Percentiles rank a stretch among this genome's conserved stretches.
Evolutionary conservation across 2,113 vertebrate species (phyloP).

Genomic region (Melanocharis versteri): DNA sequence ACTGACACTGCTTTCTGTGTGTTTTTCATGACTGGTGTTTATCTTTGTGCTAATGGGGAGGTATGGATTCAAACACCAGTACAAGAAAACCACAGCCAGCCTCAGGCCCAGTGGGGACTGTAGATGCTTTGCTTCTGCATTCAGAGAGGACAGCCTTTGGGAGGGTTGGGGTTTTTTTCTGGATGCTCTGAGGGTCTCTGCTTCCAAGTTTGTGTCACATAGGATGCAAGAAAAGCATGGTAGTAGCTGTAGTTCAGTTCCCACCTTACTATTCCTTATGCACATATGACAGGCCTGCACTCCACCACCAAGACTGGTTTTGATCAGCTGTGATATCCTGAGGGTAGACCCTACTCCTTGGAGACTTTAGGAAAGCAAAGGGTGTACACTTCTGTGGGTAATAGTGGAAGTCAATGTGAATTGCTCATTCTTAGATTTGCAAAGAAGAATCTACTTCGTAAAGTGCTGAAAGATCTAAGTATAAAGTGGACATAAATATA

Average conservation of each 20-base stretch:
- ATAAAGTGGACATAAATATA: neutral
- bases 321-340: neutral
- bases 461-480: neutral
- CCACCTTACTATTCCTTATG: neutral
- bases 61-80: neutral
- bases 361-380: neutral
- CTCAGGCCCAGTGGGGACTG: neutral
- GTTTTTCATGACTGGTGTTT: neutral
- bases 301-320: neutral
- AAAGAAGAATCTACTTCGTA: neutral
- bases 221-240: neutral
- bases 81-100: neutral
- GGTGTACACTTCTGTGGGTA: neutral
- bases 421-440: neutral
- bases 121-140: neutral
- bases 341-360: neutral
- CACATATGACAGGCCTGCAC: neutral
- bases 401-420: neutral
- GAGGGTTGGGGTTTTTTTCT: rapidly evolving
- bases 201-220: neutral
- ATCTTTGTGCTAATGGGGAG: neutral
- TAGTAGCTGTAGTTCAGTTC: neutral
- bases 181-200: neutral
- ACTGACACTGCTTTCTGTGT: neutral
- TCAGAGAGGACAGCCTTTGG: neutral